Percentiles rank a stretch among this genome's conserved stretches.
Evolutionary conservation across 2,797 vertebrate species (phyloP).

Genomic region (Thunnus albacares): DNA sequence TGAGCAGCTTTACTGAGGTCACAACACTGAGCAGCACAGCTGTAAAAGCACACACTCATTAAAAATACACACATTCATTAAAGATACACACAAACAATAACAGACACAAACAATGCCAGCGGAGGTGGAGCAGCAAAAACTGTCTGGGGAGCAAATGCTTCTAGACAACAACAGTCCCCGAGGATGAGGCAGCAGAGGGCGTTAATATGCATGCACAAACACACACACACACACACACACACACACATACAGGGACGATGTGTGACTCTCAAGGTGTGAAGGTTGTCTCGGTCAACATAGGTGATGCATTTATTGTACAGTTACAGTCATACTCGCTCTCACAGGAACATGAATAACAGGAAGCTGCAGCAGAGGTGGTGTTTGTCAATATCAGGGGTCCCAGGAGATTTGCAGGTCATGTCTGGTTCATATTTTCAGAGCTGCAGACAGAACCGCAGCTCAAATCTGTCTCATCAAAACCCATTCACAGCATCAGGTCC

Average conservation of each 20-base stretch:
- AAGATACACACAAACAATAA: slow-evolving; percentile 62
- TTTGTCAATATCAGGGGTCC: slow-evolving; percentile 39
- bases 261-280: slow-evolving; percentile 26
- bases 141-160: slow-evolving; percentile 67
- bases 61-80: slow-evolving; percentile 62
- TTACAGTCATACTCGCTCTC: background rate
- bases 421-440: slow-evolving; percentile 51
- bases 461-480: slow-evolving; percentile 8
- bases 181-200: slow-evolving; percentile 44
- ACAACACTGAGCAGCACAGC: slow-evolving; percentile 27
- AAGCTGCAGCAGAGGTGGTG: slow-evolving; percentile 38
- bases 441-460: slow-evolving; percentile 6
- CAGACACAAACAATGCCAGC: slow-evolving; percentile 56
- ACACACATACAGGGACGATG: slow-evolving; percentile 10
- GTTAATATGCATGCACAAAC: slow-evolving; percentile 33
- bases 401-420: slow-evolving; percentile 52
- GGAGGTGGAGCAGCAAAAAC: slow-evolving; percentile 26
- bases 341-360: slow-evolving; percentile 50
- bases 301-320: background rate
- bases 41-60: slow-evolving; percentile 63
- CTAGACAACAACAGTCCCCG: slow-evolving; percentile 62
- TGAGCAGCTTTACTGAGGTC: slow-evolving; percentile 5
- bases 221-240: slow-evolving; percentile 24
- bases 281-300: slow-evolving; percentile 29
- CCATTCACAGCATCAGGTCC: slow-evolving; percentile 18